phyloP scores from a whole-genome alignment of 2,797 vertebrate species.

The Gymnocypris eckloni region DNA sequence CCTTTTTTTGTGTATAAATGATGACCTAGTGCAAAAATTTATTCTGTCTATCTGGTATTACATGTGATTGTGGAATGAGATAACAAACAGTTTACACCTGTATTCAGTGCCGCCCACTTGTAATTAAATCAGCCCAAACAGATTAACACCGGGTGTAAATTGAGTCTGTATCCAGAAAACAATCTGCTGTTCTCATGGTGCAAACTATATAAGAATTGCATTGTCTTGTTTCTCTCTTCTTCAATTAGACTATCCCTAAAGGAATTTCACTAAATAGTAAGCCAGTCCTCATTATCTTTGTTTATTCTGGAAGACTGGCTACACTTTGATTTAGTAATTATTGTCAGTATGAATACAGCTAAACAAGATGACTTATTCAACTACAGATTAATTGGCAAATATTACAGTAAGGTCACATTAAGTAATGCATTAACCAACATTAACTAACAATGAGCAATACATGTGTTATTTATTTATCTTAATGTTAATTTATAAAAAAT shows the following conservation, averaged over 20 bases:
- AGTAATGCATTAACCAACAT: no score
- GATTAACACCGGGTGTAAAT: not conserved
- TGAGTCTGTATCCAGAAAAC: not conserved
- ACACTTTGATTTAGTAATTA: not conserved
- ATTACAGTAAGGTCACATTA: not conserved
- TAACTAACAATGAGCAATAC: no score
- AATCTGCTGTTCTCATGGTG: not conserved
- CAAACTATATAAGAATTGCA: not conserved
- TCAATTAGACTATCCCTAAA: not conserved
- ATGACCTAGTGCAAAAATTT: not conserved
- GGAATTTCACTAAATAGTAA: not conserved
- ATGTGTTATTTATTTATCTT: no score
- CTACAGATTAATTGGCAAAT: not conserved
- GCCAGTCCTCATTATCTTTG: not conserved
- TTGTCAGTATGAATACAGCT: not conserved
- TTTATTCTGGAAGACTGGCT: not conserved
- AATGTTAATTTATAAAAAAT: no score
- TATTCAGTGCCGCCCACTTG: constrained; percentile 2
- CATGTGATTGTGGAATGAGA: not conserved
- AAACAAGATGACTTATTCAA: not conserved
- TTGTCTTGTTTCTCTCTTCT: not conserved
- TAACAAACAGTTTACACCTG: not conserved
- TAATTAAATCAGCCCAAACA: not conserved
- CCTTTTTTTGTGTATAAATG: not conserved
- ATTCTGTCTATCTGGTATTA: not conserved